phyloP scores from a whole-genome alignment of 1,140 invertebrate species.

The Brachionus rotundiformis region DNA sequence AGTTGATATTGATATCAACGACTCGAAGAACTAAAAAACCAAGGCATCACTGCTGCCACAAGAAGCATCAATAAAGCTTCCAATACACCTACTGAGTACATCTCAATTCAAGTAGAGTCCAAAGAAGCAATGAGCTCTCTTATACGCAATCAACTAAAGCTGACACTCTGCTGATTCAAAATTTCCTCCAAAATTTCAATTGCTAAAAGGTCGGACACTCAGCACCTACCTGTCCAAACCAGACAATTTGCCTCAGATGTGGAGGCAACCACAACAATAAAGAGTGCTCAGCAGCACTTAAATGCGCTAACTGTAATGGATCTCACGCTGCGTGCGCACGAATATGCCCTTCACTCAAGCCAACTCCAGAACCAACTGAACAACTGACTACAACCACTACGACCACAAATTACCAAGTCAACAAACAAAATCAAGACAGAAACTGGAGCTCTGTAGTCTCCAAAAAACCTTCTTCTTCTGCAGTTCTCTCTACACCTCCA shows the following conservation, averaged over 20 bases:
- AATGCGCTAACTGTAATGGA: neutral
- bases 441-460: neutral
- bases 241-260: no score
- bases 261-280: no score
- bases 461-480: neutral
- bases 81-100: neutral
- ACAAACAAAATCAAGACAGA: neutral
- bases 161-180: neutral
- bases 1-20: neutral
- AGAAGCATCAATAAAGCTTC: neutral
- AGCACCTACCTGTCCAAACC: no score
- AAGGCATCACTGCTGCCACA: neutral
- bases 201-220: no score
- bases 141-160: neutral
- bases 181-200: no score
- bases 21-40: neutral
- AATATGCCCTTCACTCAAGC: neutral
- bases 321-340: neutral
- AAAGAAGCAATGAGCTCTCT: slow-evolving; percentile 4
- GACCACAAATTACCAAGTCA: neutral
- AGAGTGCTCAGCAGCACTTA: neutral
- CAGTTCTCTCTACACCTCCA: neutral
- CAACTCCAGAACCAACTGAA: neutral
- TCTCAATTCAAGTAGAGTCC: neutral
- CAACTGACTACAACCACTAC: neutral